These are phyloP conservation scores for Amblyopsis hoosieri DNA, from an alignment of 2,797 vertebrate species.

Conservation along the genomic window DNA sequence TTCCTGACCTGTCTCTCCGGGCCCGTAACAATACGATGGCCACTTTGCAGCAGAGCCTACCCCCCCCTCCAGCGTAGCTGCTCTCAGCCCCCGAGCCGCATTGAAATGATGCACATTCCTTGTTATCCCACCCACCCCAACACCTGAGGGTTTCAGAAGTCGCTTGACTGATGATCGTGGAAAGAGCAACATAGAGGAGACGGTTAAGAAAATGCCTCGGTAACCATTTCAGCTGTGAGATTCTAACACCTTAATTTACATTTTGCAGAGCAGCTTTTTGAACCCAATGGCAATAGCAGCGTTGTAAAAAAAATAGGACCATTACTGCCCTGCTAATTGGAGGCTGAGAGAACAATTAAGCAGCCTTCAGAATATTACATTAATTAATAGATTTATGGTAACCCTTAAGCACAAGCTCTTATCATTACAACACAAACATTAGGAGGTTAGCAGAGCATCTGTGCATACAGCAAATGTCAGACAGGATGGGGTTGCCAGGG, in stretches of 20 bases:
- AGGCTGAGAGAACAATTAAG: slow-evolving; percentile 45
- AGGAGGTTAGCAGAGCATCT: slow-evolving; percentile 41
- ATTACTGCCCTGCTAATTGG: slow-evolving; percentile 40
- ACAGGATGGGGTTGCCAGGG: slow-evolving; percentile 41
- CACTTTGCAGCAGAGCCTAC: slow-evolving; percentile 47
- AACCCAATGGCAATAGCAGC: slow-evolving; percentile 9
- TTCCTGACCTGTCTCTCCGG: slow-evolving; percentile 67
- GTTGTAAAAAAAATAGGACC: slow-evolving; percentile 20
- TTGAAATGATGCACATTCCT: slow-evolving; percentile 16
- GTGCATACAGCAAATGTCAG: slow-evolving; percentile 39
- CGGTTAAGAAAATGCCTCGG: slow-evolving; percentile 5
- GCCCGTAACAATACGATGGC: slow-evolving; percentile 55
- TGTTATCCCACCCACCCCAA: slow-evolving; percentile 25
- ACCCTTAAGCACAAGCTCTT: slow-evolving; percentile 49
- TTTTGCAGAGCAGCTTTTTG: slow-evolving; percentile 12
- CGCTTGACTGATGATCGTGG: slow-evolving; percentile 11
- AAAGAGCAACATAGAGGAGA: slow-evolving; percentile 3
- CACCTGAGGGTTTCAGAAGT: slow-evolving; percentile 13
- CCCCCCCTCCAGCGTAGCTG: slow-evolving; percentile 34
- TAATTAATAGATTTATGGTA: slow-evolving; percentile 49
- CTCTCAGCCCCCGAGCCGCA: slow-evolving; percentile 14
- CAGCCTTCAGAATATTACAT: slow-evolving; percentile 24
- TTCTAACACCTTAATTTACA: slow-evolving; percentile 16
- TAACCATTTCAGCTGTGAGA: slow-evolving; percentile 18
- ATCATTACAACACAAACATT: slow-evolving; percentile 49